Base-by-base conservation (phyloP, 2,888 invertebrate genomes). In the Bembecia ichneumoniformis region DNA sequence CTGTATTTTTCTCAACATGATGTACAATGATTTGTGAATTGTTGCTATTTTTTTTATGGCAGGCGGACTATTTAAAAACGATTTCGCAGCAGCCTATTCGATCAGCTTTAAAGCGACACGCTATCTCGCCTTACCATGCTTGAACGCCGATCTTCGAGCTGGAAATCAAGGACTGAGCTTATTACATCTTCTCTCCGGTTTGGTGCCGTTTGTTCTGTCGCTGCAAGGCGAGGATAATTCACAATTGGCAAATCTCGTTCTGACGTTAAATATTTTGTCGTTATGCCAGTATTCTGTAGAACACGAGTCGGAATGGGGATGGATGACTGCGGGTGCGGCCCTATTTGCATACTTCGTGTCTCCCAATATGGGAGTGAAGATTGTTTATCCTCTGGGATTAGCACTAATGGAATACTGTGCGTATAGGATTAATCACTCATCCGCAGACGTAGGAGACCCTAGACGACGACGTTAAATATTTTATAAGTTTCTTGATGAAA, bases 381-480 rank as follows among this genome's bases (percentile, higher is more conserved):
- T 80, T 0, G n/a, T 76, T 16, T 83, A 78, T 49, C 83, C 83
- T 0, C 44, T 84, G 3, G 63, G 70, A 0, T 52, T 84, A 49
- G 74, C 78, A 0, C 28, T 79, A 5, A 71, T 81, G 69, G 77
- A 81, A 36, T 82, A 77, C 36, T 82, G 74, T 50, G 76, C 80
- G 1, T 76, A 71, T 53, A 71, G 70, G 47, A n/a, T 82, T 34
- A 75, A 63, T 48, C 60, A 66, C 34, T n/a, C 14, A 40, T n/a
- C n/a, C n/a, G 40, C n/a, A 10, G 40, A 40, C 5, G 40, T 40
- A 28, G 28, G 28, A 28, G 40, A 3, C 13, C 40, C 40, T 5
- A n/a, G 40, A 13, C 40, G 40, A 40, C 40, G 40, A 7, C 40
- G 40, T n/a, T 40, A 40, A 40, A 40, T 13, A 40, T 1, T 40